Base-by-base conservation (phyloP, 2,797 vertebrate species). In the Takifugu rubripes region DNA sequence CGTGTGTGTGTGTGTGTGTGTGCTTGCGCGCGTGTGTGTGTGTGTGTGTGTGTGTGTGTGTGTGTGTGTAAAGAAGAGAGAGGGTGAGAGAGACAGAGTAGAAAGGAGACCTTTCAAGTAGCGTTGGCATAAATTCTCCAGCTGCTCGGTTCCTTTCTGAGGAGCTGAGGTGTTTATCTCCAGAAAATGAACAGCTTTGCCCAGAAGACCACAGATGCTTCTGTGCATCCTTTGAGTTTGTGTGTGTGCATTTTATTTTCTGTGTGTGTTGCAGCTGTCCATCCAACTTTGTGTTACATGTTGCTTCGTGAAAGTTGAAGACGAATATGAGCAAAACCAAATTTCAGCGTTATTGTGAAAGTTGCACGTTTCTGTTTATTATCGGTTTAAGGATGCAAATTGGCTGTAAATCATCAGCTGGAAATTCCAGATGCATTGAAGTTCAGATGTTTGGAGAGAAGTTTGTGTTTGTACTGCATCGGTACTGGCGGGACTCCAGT, bases 181-280 rank as follows among this genome's bases (percentile, higher is more conserved):
- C 75, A 87, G 86, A 89, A 87, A 81, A 89, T 89, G 87, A 90
- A 87, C 85, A 88, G 87, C 84, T 89, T 89, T 90, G 82, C 85
- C 84, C 87, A 87, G 78, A 86, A 89, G 88, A 89, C 85, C 87
- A 84, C 86, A 89, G 85, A 89, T 88, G 86, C 86, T 89, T 84
- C 81, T 74, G 75, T 75, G 84, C 84, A 82, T 83, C 77, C 84
- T 88, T 87, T 85, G 84, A 84, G 78, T 83, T 73, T 81, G 64
- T 79, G 66, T 73, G 74, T 65, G 45, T 72, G 54, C 61, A 48
- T 63, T n/a, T 51, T 17, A n/a, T 11, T 51, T 31, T 31, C 9
- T 69, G 65, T 70, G 77, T 56, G 57, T 69, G 58, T 80, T 87
- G 74, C 79, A 84, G 73, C 83, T 88, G 81, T 82, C 82, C 78